Evolutionary conservation across 2,888 invertebrate species (phyloP).

Genomic region (Macrosiphum euphorbiae): DNA sequence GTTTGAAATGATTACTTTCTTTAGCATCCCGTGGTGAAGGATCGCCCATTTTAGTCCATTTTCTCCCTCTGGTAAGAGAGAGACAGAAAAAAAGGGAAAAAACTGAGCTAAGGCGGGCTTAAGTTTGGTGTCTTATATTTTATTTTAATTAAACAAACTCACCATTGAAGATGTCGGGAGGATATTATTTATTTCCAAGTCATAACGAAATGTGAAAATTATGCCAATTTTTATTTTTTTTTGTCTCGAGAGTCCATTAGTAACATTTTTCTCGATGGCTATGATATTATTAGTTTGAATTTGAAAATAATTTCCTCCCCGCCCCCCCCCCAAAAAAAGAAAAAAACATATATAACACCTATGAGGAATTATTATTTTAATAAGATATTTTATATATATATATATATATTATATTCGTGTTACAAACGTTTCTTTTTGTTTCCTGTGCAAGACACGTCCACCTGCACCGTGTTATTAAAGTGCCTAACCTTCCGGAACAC

Average conservation of each 20-base stretch:
- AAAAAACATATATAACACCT: not conserved
- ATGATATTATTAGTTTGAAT: not conserved
- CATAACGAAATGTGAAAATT: slow-evolving; percentile 48
- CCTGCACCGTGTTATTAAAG: slow-evolving; percentile 61
- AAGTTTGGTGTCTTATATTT: slow-evolving; percentile 51
- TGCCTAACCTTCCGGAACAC: slow-evolving; percentile 60
- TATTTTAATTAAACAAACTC: slow-evolving; percentile 58
- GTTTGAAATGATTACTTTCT: slow-evolving; percentile 55
- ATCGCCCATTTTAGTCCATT: slow-evolving; percentile 43
- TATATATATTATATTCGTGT: not conserved
- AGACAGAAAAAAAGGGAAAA: not conserved
- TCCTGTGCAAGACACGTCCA: slow-evolving; percentile 50
- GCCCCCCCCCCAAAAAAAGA: not conserved
- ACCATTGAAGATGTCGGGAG: not conserved
- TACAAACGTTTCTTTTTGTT: slow-evolving; percentile 29
- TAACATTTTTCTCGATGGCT: not conserved
- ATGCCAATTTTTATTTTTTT: slow-evolving; percentile 42
- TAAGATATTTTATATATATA: not conserved
- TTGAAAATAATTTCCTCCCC: not conserved
- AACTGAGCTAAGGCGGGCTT: not conserved
- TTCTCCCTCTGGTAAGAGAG: slow-evolving; percentile 23
- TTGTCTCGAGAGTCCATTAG: not conserved
- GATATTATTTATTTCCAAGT: slow-evolving; percentile 39
- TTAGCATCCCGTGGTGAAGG: slow-evolving; percentile 50
- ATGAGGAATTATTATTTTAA: not conserved